A percentile compares a stretch with the other conserved stretches of the same genome.
phyloP scores from a whole-genome alignment of 2,888 invertebrate genomes.

The Limnephilus rhombicus region DNA sequence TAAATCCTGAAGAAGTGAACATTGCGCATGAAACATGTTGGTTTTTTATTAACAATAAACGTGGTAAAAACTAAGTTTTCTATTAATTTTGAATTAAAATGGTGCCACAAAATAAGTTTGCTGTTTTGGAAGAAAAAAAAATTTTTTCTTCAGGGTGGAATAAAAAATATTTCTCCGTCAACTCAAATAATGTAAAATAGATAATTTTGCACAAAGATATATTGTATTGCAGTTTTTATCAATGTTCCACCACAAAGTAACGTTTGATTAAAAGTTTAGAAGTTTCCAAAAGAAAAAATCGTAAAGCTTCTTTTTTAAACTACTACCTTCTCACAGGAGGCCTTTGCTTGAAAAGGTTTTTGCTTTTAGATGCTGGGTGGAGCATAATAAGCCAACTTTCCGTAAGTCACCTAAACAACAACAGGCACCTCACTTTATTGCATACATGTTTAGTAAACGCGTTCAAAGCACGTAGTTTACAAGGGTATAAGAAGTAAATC shows the following conservation, averaged over 20 bases:
- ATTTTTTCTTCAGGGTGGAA: neutral
- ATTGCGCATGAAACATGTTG: too few relatives aligned
- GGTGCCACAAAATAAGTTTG: too few relatives aligned
- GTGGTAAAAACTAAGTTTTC: too few relatives aligned
- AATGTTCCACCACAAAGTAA: neutral
- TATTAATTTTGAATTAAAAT: too few relatives aligned
- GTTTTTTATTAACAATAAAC: too few relatives aligned
- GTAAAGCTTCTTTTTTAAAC: too few relatives aligned
- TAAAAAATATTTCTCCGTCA: neutral
- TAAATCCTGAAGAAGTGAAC: too few relatives aligned
- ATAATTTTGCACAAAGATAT: neutral
- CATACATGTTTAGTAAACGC: neutral
- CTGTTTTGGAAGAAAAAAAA: neutral
- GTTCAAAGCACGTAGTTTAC: neutral
- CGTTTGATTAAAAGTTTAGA: neutral
- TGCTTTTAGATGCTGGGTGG: neutral
- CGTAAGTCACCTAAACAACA: neutral
- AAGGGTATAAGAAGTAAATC: neutral
- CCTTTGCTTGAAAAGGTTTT: too few relatives aligned
- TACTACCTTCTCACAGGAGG: too few relatives aligned
- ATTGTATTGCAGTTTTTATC: neutral
- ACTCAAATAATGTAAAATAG: neutral
- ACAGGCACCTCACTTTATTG: neutral
- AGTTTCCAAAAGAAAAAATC: too few relatives aligned
- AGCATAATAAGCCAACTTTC: neutral